Base-by-base conservation (phyloP, 2,888 invertebrate species). In the Leptodirus hochenwartii region DNA sequence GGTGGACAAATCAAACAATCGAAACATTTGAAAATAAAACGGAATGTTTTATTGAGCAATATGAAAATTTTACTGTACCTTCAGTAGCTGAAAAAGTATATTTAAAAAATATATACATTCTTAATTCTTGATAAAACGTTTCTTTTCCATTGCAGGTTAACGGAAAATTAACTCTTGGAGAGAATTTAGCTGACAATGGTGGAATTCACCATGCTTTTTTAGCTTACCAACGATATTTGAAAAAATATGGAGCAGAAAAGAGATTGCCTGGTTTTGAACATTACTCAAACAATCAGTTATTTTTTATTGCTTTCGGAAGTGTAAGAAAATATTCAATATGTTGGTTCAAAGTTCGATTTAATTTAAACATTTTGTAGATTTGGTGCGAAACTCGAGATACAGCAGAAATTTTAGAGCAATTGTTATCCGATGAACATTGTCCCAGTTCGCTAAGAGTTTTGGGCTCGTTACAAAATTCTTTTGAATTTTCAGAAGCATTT, bases 1-100 rank as follows among this genome's bases (percentile, higher is more conserved):
- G 90, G 90, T 91, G 90, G 90, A 71, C 73, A 2, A 75, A 80
- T 41, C 57, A 59, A 24, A 85, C 87, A 0, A 69, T 81, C 26
- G 54, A 61, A 9, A 70, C 71, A 12, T 93, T 84, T 50, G 66
- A 74, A 29, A 67, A 77, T 38, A 69, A 73, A 45, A 74, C 81
- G 0, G 58, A 74, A 37, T 93, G 91, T 49, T 88, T 93, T 47
- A 61, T 88, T 10, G 66, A 81, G 23, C 88, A 91, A 49, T 91
- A 90, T 47, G 69, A 67, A 26, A 56, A 55, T 12, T 79, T 68
- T 44, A 70, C 70, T 39, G 44, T 79, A 14, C 54, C 66, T 1
- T 72, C 75, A 46, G 57, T 75, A 2, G 59, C 60, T 16, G 60
- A 64, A 45, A 61, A 69, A 45, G 76, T 75, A 47, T 11, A 24